A percentile compares a stretch with the other conserved stretches of the same genome.
These are phyloP conservation scores for Helostoma temminkii DNA, from an alignment of 2,797 vertebrate genomes.

Conservation along the genomic window DNA sequence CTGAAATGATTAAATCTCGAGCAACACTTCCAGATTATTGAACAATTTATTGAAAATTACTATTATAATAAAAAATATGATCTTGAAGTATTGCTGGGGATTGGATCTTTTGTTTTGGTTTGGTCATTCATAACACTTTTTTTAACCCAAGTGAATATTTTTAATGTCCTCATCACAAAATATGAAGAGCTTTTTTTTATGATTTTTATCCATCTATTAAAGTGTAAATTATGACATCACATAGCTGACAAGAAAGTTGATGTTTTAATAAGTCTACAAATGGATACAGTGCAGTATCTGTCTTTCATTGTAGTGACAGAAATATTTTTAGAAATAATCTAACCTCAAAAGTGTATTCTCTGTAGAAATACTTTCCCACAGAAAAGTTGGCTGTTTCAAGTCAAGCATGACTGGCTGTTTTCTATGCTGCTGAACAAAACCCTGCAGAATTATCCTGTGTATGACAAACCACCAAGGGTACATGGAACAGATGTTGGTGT, in stretches of 20 bases:
- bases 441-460: not conserved
- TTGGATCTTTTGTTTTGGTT: too few relatives aligned
- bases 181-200: not conserved
- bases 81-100: too few relatives aligned
- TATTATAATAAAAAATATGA: too few relatives aligned
- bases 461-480: not conserved
- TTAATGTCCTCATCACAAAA: slow-evolving; percentile 36
- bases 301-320: slow-evolving; percentile 13
- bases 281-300: slow-evolving; percentile 5
- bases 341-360: slow-evolving; percentile 15
- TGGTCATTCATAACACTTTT: slow-evolving; percentile 53
- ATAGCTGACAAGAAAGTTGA: not conserved
- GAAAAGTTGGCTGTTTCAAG: slow-evolving; percentile 35
- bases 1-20: too few relatives aligned
- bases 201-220: slow-evolving; percentile 16
- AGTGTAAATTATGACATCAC: slow-evolving; percentile 19
- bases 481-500: slow-evolving; percentile 12
- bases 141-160: slow-evolving; percentile 39
- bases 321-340: slow-evolving; percentile 7
- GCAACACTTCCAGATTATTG: too few relatives aligned
- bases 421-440: slow-evolving; percentile 42
- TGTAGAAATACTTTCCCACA: slow-evolving; percentile 19
- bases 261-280: slow-evolving; percentile 15
- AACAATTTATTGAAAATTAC: too few relatives aligned
- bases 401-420: slow-evolving; percentile 32